Conservation (phyloP, 2,888 invertebrate genomes). For the Mesorhabditis spiculigera region DNA sequence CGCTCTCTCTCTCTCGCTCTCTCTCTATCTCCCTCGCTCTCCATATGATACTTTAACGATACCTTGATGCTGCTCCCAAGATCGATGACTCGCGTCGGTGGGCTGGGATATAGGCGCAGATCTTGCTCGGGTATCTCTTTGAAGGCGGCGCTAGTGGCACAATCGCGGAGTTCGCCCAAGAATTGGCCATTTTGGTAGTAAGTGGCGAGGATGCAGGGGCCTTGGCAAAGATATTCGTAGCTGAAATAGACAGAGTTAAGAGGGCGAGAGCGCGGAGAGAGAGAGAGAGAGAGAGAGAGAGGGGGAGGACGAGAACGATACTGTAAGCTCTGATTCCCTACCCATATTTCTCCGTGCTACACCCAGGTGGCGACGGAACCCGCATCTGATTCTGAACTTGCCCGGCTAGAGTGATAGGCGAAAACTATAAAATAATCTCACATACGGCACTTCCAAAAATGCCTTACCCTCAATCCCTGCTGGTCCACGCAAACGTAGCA, state of each 20-base stretch:
- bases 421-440: neutral
- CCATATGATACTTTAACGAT: no score
- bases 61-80: neutral
- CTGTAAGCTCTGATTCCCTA: neutral
- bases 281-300: no score
- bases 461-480: neutral
- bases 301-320: neutral
- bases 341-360: neutral
- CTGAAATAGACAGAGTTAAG: neutral
- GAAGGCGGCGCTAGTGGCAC: neutral
- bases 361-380: neutral
- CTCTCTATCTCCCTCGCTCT: no score
- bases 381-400: neutral
- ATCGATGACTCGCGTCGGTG: neutral
- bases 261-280: no score
- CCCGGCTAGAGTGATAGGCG: no score
- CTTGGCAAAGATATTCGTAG: neutral
- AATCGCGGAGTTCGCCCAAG: neutral
- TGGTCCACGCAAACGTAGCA: conserved; percentile 4
- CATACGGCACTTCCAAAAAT: neutral
- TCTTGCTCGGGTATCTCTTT: neutral
- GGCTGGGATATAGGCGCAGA: neutral
- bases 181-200: neutral
- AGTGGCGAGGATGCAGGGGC: neutral
- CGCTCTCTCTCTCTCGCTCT: no score